These are phyloP conservation scores for Chlorodrepanis virens DNA, from an alignment of 2,113 vertebrate species.

Conservation along the genomic window DNA sequence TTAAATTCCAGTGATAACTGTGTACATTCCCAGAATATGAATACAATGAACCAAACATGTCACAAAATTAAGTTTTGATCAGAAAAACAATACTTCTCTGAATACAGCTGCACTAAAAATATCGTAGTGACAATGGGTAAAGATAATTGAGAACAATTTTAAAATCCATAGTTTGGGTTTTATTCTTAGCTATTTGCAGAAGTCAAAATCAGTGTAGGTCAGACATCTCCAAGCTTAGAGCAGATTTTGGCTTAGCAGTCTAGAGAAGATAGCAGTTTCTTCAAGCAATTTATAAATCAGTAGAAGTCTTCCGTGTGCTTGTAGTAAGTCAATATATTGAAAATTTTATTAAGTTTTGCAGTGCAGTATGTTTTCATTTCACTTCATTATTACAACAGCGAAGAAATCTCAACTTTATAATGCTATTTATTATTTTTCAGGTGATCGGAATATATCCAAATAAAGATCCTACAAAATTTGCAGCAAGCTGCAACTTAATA, in stretches of 20 bases:
- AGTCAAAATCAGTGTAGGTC: background rate
- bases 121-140: background rate
- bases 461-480: background rate
- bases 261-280: background rate
- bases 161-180: fast-evolving
- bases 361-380: background rate
- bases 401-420: background rate
- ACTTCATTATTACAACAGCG: background rate
- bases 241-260: background rate
- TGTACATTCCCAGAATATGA: background rate
- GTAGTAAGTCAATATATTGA: background rate
- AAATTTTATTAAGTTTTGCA: background rate
- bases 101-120: background rate
- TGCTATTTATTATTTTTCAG: background rate
- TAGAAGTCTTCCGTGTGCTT: background rate
- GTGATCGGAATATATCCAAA: background rate
- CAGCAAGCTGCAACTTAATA: background rate
- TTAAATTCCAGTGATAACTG: background rate
- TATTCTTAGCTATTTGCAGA: background rate
- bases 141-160: background rate
- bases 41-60: background rate
- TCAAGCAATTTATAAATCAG: background rate
- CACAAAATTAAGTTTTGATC: background rate
- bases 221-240: background rate
- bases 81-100: background rate